Conservation (phyloP, 2,888 invertebrate species). For the Deilephila elpenor region DNA sequence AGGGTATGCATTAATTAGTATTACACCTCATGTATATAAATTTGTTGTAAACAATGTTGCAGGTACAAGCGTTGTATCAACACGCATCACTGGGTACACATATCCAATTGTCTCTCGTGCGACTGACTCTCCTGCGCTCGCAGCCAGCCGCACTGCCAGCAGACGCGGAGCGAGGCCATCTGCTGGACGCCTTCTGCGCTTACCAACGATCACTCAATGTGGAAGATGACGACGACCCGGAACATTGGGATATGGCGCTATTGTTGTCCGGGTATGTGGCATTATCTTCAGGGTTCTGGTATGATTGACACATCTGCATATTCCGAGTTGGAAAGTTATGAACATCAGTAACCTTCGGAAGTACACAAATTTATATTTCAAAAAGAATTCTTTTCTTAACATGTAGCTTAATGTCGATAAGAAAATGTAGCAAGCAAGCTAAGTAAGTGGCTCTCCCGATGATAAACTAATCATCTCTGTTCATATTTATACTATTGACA, state of each 20-base stretch:
- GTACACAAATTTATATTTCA: too few species aligned
- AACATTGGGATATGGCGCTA: constrained; percentile 92
- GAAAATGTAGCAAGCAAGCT: too few species aligned
- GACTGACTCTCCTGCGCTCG: constrained; percentile 87
- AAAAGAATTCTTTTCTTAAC: too few species aligned
- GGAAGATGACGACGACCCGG: constrained; percentile 86
- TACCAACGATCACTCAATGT: constrained; percentile 88
- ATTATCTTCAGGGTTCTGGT: neutral
- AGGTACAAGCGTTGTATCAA: constrained; percentile 92
- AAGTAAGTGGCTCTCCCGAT: too few species aligned
- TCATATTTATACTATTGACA: too few species aligned
- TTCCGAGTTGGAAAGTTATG: too few species aligned
- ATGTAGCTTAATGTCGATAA: too few species aligned
- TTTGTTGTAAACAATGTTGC: constrained; percentile 40
- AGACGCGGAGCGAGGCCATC: constrained; percentile 86
- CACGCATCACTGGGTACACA: constrained; percentile 88
- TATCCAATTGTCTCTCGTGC: constrained; percentile 88
- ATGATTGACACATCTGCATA: too few species aligned
- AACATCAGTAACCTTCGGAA: too few species aligned
- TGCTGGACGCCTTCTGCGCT: constrained; percentile 90
- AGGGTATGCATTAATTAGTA: too few species aligned
- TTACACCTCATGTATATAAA: too few species aligned
- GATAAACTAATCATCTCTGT: too few species aligned
- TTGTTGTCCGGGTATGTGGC: constrained; percentile 87
- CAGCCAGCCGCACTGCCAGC: constrained; percentile 87